Percentiles rank a stretch among this genome's conserved stretches.
Conservation (phyloP, 2,113 vertebrate genomes). For the Scartelaos histophorus region DNA sequence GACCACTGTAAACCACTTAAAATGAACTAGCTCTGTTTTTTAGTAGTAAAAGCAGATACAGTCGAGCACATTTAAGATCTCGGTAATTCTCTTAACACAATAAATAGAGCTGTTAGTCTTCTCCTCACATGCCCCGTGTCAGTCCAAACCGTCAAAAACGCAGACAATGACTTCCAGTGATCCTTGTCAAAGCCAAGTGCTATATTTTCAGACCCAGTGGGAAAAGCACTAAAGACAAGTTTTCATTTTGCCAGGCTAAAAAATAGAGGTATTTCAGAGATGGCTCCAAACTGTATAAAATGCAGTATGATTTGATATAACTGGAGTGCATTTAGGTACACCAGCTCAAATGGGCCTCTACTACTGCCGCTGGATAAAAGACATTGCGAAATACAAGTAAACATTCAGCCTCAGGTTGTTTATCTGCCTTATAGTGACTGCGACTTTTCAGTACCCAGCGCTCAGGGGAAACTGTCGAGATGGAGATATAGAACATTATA, state of each 20-base stretch:
- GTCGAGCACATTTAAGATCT: too few species aligned
- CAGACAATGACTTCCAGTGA: not conserved
- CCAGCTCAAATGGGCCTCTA: not conserved
- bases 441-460: not conserved
- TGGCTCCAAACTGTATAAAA: not conserved
- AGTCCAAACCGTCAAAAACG: conserved; percentile 4
- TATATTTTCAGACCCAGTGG: conserved; percentile 12
- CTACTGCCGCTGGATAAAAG: not conserved
- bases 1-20: too few species aligned
- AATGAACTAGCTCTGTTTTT: too few species aligned
- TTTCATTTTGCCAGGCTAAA: conserved; percentile 2
- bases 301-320: not conserved
- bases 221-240: conserved; percentile 22
- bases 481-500: not conserved
- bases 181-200: conserved; percentile 9
- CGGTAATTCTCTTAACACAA: not conserved
- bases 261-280: not conserved
- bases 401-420: not conserved
- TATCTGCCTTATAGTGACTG: not conserved
- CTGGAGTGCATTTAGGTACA: not conserved
- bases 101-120: conserved; percentile 10
- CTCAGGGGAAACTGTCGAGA: not conserved
- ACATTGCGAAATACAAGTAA: not conserved
- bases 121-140: conserved; percentile 12
- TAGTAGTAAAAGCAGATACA: too few species aligned